These are phyloP conservation scores for Rissa tridactyla DNA, from an alignment of 2,113 vertebrate species.

Conservation along the genomic window DNA sequence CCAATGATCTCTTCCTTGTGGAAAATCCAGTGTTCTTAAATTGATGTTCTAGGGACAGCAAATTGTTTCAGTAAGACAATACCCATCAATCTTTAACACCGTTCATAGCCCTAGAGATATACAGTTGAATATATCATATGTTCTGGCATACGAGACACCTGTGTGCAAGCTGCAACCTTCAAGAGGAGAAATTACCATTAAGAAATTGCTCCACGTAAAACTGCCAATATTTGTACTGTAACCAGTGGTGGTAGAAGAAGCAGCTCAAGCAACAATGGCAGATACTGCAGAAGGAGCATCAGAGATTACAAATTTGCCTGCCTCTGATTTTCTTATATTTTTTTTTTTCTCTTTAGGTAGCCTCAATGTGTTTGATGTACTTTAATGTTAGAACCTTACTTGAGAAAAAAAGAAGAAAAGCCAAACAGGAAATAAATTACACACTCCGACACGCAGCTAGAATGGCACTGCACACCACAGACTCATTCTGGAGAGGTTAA, in stretches of 20 bases:
- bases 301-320: background rate
- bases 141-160: background rate
- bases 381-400: background rate
- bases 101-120: background rate
- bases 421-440: background rate
- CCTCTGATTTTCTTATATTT: background rate
- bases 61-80: background rate
- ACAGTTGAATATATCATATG: background rate
- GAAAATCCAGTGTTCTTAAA: background rate
- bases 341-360: background rate
- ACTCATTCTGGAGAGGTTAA: background rate
- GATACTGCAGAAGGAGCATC: background rate
- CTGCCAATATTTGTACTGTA: background rate
- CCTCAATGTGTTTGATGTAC: background rate
- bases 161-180: background rate
- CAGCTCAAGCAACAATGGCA: background rate
- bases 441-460: background rate
- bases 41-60: background rate
- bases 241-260: background rate
- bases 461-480: background rate
- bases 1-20: background rate
- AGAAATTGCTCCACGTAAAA: background rate
- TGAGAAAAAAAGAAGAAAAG: background rate
- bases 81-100: background rate
- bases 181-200: background rate